Evolutionary conservation across 2,113 vertebrate genomes (phyloP), one percentile per base, ranked within the genome.

Genomic region (Spilogale gracilis): DNA sequence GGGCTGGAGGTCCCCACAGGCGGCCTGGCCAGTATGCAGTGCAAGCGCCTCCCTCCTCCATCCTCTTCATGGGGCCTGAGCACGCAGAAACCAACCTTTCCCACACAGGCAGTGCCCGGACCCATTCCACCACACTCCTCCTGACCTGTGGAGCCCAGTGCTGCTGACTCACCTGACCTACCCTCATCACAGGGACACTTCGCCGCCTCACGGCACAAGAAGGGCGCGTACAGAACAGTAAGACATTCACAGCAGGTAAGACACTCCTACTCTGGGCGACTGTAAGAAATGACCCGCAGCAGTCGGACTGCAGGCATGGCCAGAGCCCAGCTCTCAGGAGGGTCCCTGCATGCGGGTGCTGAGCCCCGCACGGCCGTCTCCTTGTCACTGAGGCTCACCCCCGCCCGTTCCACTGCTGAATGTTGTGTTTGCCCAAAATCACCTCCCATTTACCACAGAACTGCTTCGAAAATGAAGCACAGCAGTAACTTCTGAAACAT

Each of bases 1-100:
- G 45, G 30, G 45, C 73, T 1, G 0, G 23, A 9, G 21, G 65
- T 30, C 65, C 27, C 54, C 1, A 16, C 27, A 18, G 32, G 27
- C 0, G 0, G 11, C 20, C 32, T 10, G 17, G 4, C 0, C 6
- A 67, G 56, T 0, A 17, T 18, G 6, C 0, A 9, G 16, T 9
- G 30, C 6, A 2, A 61, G 25, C 27, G 1, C 6, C 23, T 54
- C 63, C 74, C 67, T 9, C 45, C 18, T 9, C 16, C 2, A 3
- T 12, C 74, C 20, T 14, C 30, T 1, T 30, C 9, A 3, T 0
- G 2, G 43, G 48, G 43, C 12, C 60, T 48, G 54, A 60, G 52
- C 86, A 81, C 71, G 6, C 0, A 0, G 48, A 76, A n/a, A n/a
- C 14, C 65, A n/a, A 20, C 13, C 14, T 3, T 32, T 27, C 14